A percentile compares a stretch with the other conserved stretches of the same genome.
These are phyloP conservation scores for Agrochola macilenta DNA, from an alignment of 2,888 invertebrate genomes.

Conservation along the genomic window DNA sequence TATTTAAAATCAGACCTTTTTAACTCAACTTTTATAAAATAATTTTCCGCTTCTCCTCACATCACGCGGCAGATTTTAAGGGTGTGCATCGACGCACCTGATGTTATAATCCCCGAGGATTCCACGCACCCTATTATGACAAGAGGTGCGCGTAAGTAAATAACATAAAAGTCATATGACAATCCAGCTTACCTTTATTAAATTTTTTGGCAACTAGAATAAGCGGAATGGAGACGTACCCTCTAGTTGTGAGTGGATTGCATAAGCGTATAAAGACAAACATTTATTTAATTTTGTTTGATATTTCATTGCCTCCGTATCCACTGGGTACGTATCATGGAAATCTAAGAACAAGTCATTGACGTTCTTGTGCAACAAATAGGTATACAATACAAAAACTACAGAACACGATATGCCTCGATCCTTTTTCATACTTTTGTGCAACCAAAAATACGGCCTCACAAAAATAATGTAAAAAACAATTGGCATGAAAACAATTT, in stretches of 20 bases:
- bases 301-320: not conserved
- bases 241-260: not conserved
- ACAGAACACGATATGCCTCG: not conserved
- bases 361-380: too few species aligned
- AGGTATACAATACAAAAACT: not conserved
- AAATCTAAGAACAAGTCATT: not conserved
- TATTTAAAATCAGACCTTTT: too few species aligned
- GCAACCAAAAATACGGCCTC: not conserved
- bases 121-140: slow-evolving; percentile 29
- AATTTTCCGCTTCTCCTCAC: slow-evolving; percentile 5
- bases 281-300: not conserved
- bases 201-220: not conserved
- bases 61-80: slow-evolving; percentile 25
- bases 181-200: slow-evolving; percentile 2
- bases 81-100: slow-evolving; percentile 51
- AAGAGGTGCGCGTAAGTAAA: slow-evolving; percentile 28
- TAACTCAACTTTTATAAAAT: slow-evolving; percentile 14
- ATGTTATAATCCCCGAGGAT: slow-evolving; percentile 41
- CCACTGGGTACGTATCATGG: too few species aligned
- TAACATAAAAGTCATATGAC: slow-evolving; percentile 27
- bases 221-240: not conserved
- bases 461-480: not conserved
- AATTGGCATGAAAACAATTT: slow-evolving; percentile 8
- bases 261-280: not conserved
- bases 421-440: not conserved